phyloP scores from a whole-genome alignment of 92 coral and sea anemone species.

The Zoanthus gigantus region DNA sequence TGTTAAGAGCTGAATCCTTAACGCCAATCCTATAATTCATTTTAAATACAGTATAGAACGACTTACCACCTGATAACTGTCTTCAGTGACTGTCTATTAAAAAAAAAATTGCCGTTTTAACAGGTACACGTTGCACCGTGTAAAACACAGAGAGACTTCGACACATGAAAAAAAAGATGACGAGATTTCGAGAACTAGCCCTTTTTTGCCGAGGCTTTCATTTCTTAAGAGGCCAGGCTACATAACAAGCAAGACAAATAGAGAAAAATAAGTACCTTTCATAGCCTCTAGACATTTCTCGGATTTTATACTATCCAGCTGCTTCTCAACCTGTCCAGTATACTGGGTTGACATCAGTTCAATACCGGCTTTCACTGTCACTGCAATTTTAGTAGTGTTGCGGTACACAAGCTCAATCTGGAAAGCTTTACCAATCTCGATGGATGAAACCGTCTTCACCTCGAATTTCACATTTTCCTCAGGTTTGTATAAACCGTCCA shows the following conservation, averaged over 20 bases:
- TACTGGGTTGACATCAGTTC: constrained; percentile 63
- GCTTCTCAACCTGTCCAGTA: constrained; percentile 56
- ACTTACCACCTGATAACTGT: too few species aligned
- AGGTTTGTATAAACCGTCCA: background rate
- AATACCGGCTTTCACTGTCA: constrained; percentile 59
- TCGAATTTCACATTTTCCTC: constrained; percentile 62
- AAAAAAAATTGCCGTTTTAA: too few species aligned
- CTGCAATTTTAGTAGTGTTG: constrained; percentile 52
- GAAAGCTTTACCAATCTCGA: constrained; percentile 67
- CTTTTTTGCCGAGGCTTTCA: too few species aligned
- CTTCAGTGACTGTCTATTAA: too few species aligned
- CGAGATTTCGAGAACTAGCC: too few species aligned
- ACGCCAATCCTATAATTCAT: too few species aligned
- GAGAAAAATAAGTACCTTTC: background rate
- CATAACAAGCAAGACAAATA: background rate
- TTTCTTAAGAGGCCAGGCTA: too few species aligned
- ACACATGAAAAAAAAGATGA: too few species aligned
- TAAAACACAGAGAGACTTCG: too few species aligned
- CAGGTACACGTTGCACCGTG: too few species aligned
- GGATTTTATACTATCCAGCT: background rate
- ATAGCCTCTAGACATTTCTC: background rate
- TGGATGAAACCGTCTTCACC: constrained; percentile 33
- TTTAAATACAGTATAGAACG: too few species aligned
- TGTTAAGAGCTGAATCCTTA: too few species aligned
- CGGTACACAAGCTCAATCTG: constrained; percentile 49